Evolutionary conservation across 2,113 vertebrate species (phyloP).

Genomic region (Perccottus glenii): DNA sequence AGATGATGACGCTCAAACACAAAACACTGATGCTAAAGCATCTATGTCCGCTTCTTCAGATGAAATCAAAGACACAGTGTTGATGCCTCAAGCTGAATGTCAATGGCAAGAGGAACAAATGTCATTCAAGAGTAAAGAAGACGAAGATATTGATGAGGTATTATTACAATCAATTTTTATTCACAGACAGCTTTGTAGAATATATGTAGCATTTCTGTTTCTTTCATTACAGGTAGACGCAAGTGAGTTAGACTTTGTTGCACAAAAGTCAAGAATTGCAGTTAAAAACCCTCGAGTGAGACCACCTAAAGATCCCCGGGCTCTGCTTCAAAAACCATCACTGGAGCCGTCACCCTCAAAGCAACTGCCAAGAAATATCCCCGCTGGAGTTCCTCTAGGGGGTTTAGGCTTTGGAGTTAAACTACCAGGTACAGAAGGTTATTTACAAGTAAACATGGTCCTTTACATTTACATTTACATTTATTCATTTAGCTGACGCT

Average conservation of each 20-base stretch:
- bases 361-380: conserved; percentile 17
- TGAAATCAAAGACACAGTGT: conserved; percentile 12
- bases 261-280: conserved; percentile 74
- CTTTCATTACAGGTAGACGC: conserved; percentile 39
- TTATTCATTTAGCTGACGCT: too few relatives aligned
- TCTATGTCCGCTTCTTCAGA: neutral
- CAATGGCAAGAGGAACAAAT: conserved; percentile 1
- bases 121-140: neutral
- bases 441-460: neutral
- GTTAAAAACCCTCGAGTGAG: conserved; percentile 73
- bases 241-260: conserved; percentile 65
- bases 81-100: neutral
- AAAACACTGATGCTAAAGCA: neutral
- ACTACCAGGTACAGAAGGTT: conserved; percentile 72
- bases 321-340: conserved; percentile 71
- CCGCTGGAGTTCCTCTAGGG: conserved; percentile 48
- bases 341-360: conserved; percentile 49
- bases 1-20: neutral
- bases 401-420: conserved; percentile 70
- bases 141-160: conserved; percentile 50
- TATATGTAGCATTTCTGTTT: neutral
- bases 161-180: neutral
- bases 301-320: conserved; percentile 74
- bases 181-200: too few relatives aligned
- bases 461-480: too few relatives aligned